phyloP scores from a whole-genome alignment of 2,113 vertebrate genomes.

The Eupsittula cactorum region DNA sequence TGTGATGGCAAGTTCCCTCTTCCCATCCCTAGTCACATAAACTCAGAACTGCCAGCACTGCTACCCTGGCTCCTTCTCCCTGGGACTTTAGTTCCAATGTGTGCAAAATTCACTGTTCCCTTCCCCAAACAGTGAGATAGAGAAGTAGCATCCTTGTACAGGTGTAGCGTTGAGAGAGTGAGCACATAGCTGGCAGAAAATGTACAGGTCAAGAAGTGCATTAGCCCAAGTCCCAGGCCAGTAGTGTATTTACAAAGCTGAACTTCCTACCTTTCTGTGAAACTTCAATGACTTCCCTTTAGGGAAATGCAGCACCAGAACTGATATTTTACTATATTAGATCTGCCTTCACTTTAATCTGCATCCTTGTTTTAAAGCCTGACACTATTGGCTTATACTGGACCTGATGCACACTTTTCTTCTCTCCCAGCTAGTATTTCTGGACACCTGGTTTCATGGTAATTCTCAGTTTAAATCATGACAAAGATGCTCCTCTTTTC shows the following conservation, averaged over 20 bases:
- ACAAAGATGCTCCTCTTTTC: neutral
- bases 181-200: neutral
- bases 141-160: neutral
- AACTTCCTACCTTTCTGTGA: neutral
- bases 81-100: neutral
- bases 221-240: neutral
- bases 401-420: neutral
- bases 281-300: neutral
- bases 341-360: neutral
- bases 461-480: neutral
- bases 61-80: neutral
- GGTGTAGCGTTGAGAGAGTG: neutral
- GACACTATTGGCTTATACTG: neutral
- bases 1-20: neutral
- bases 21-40: neutral
- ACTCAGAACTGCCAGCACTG: neutral
- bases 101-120: neutral
- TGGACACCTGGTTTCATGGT: neutral
- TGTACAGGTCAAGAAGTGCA: neutral
- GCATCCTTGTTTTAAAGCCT: neutral
- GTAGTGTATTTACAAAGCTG: neutral
- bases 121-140: neutral
- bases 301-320: neutral
- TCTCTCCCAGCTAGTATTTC: neutral
- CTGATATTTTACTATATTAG: accelerated